Conservation (phyloP, 2,797 vertebrate species). For the Ceyx erithaca region DNA sequence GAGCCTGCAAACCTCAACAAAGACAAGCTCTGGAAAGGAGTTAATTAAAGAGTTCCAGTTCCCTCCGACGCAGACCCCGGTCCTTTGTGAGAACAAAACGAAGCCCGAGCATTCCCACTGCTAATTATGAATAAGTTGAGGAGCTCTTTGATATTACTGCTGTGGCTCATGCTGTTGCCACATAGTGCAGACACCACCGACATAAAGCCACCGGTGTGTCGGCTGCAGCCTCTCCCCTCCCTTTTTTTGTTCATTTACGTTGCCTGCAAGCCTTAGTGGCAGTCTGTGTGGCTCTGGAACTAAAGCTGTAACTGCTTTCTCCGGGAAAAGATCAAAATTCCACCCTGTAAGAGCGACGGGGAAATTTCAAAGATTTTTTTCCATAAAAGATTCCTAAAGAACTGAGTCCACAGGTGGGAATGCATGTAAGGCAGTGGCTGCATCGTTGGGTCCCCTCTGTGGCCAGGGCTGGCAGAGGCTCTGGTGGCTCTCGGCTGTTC, state of each 20-base stretch:
- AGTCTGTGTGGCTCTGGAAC: background rate
- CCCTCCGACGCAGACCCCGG: background rate
- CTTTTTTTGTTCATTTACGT: background rate
- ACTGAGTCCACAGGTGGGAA: background rate
- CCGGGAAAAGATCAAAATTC: background rate
- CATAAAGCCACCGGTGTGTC: background rate
- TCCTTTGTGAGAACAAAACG: slow-evolving; percentile 34
- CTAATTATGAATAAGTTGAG: slow-evolving; percentile 25
- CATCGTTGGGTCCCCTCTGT: background rate
- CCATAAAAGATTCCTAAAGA: background rate
- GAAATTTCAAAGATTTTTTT: background rate
- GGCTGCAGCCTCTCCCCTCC: background rate
- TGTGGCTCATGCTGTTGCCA: background rate
- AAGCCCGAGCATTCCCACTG: slow-evolving; percentile 29
- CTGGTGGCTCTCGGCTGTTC: background rate
- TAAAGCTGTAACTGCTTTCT: background rate
- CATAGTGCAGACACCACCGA: background rate
- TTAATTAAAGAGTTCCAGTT: slow-evolving; percentile 52
- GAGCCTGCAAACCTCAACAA: background rate
- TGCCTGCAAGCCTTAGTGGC: background rate
- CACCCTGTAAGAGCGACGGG: background rate
- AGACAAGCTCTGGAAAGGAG: slow-evolving; percentile 15
- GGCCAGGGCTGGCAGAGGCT: accelerated
- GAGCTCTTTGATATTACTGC: slow-evolving; percentile 13
- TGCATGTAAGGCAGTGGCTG: accelerated